Base-by-base conservation (phyloP, 2,797 vertebrate genomes). In the Coregonus sp. region DNA sequence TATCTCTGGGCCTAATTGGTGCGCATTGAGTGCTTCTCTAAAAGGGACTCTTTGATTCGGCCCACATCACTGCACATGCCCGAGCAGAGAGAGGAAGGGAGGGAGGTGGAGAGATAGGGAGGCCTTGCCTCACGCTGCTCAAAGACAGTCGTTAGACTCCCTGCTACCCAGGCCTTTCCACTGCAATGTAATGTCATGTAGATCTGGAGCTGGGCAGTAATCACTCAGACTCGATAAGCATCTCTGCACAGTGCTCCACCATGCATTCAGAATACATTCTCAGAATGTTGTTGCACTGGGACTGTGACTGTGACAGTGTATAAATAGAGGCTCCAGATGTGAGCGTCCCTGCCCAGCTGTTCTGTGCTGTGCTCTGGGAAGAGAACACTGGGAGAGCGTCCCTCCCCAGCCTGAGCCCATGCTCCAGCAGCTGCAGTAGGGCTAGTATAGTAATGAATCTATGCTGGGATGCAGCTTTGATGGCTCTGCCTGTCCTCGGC, bases 41-140 rank as follows among this genome's bases (percentile, higher is more conserved):
- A 66, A 74, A 74, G 59, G 50, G 9, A 2, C 35, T 25, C 59
- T 65, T 66, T 66, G 35, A 50, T 50, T 74, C n/a, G 12, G 33
- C n/a, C 20, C n/a, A 63, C 73, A 74, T 52, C 37, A 63, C 37
- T 68, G 66, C 66, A 35, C 37, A 47, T 29, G 59, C 73, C 9
- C 12, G 33, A 63, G 73, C 16, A 29, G 47, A 47, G 40, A 47
- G 40, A 47, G 40, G 2, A 9, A 35, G 4, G 35, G 35, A 16
- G 63, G 16, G 18, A 65, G 25, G 14, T 35, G 2, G 35, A n/a
- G 67, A 9, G 67, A 40, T 33, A 69, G 67, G 29, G 3, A 69
- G 68, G 40, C 40, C 40, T 47, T 47, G 40, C 40, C 40, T 9
- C 40, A 47, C 40, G 40, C 9, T 47, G 9, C 9, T 47, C 9